Conservation (phyloP, 1,140 invertebrate species). For the Apis laboriosa region DNA sequence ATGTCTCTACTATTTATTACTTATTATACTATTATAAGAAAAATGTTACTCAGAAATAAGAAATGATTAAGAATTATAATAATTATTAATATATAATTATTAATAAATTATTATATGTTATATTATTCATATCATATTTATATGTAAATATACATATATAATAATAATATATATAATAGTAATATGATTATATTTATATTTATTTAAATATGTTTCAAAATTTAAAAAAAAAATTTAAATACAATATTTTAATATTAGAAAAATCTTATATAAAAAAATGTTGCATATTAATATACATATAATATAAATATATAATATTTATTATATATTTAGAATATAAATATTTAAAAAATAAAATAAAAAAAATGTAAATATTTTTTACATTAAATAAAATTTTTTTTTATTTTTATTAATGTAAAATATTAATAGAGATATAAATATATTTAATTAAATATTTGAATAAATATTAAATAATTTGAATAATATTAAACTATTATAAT, state of each 20-base stretch:
- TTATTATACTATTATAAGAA: not conserved
- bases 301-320: too few species aligned
- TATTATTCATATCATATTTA: not conserved
- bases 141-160: not conserved
- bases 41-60: not conserved
- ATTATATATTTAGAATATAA: not conserved
- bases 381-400: not conserved
- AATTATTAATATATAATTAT: not conserved
- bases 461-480: not conserved
- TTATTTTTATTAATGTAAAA: not conserved
- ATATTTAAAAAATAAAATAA: not conserved
- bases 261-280: not conserved
- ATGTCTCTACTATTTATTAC: not conserved
- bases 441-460: not conserved
- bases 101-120: not conserved
- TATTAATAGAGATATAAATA: not conserved
- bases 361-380: not conserved
- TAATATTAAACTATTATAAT: not conserved
- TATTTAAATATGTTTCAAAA: not conserved
- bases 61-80: not conserved
- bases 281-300: too few species aligned
- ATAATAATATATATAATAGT: not conserved
- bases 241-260: not conserved
- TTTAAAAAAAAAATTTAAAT: not conserved
- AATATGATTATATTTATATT: not conserved